A percentile compares a stretch with the other conserved stretches of the same genome.
Evolutionary conservation across 2,888 invertebrate genomes (phyloP).

Genomic region (Nemotelus pantherinus): DNA sequence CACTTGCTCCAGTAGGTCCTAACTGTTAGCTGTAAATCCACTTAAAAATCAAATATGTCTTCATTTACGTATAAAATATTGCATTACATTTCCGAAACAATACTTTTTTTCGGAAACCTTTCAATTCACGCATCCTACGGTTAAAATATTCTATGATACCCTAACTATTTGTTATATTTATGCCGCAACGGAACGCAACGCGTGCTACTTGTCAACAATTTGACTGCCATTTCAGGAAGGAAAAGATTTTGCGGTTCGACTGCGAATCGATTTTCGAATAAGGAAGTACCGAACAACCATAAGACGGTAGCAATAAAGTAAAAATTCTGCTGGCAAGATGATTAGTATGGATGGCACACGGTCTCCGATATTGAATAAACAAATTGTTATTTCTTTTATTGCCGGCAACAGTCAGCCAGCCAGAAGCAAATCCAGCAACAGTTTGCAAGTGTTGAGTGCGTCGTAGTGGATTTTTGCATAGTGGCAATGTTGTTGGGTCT

Average conservation of each 20-base stretch:
- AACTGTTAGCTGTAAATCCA: too few relatives aligned
- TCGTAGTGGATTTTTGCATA: slow-evolving; percentile 18
- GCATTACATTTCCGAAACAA: too few relatives aligned
- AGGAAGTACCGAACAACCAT: slow-evolving; percentile 13
- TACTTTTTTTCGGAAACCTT: too few relatives aligned
- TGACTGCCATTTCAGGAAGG: slow-evolving; percentile 33
- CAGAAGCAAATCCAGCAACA: background rate
- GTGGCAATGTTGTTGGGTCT: slow-evolving; percentile 18
- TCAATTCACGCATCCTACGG: background rate
- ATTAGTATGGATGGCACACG: slow-evolving; percentile 19
- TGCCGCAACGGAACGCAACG: slow-evolving; percentile 23
- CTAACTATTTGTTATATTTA: slow-evolving; percentile 15
- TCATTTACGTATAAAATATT: too few relatives aligned
- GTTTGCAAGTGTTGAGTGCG: too few relatives aligned
- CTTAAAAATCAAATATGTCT: too few relatives aligned
- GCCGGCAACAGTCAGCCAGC: background rate
- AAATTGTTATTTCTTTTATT: slow-evolving; percentile 25
- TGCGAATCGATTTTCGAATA: background rate
- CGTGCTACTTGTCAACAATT: slow-evolving; percentile 33
- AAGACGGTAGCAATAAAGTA: slow-evolving; percentile 14
- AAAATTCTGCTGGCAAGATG: slow-evolving; percentile 1
- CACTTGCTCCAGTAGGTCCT: too few relatives aligned
- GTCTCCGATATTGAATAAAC: slow-evolving; percentile 1
- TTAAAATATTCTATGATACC: background rate
- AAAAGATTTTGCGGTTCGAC: slow-evolving; percentile 27